These are phyloP conservation scores for Cossypha heuglini DNA, from an alignment of 2,797 vertebrate species.

Conservation along the genomic window DNA sequence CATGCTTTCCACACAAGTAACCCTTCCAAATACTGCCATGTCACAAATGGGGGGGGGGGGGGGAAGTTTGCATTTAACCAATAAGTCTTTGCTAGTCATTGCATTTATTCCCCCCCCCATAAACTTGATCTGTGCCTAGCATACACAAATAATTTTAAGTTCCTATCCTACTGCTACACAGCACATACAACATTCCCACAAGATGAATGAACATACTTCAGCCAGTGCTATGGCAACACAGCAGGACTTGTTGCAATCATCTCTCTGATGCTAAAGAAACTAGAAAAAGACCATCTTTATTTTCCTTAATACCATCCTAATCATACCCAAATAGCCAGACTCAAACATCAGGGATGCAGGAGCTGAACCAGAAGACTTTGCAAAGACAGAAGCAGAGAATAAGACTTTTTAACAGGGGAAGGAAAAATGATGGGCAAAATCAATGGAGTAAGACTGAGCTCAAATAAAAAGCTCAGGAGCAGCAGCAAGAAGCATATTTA, in stretches of 20 bases:
- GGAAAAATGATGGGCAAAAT: not conserved
- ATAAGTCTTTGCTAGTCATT: not conserved
- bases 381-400: not conserved
- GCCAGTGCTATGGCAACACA: conserved; percentile 58
- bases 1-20: not conserved
- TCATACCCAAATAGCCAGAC: not conserved
- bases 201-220: conserved; percentile 52
- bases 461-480: not conserved
- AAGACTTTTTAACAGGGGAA: not conserved
- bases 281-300: conserved; percentile 10
- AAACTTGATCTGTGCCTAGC: not conserved
- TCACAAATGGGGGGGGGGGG: not conserved
- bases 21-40: not conserved
- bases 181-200: conserved; percentile 37
- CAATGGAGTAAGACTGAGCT: not conserved
- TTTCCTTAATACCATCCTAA: conserved; percentile 5
- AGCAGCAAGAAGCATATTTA: not conserved
- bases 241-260: conserved; percentile 21
- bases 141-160: not conserved
- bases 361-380: not conserved
- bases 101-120: not conserved
- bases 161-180: not conserved
- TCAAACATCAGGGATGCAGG: not conserved
- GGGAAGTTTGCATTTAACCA: not conserved
- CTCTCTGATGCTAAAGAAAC: conserved; percentile 10